Base-by-base conservation (phyloP, 2,797 vertebrate species). In the Rhinella marina region DNA sequence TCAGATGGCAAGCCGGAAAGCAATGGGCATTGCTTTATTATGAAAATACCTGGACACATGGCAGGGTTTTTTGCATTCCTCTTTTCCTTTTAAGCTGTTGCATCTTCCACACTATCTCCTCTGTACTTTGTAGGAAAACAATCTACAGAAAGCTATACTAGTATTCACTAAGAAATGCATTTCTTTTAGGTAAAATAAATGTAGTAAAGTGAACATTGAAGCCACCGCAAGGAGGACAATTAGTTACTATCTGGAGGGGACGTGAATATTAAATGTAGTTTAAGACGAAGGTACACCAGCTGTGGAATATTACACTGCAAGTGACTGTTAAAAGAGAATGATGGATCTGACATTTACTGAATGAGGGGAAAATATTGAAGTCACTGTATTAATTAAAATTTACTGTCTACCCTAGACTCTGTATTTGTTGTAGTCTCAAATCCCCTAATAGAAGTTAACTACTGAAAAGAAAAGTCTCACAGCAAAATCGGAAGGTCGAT, bases 221-320 rank as follows among this genome's bases (percentile, higher is more conserved):
- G 17, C 14, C 57, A 19, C 52, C 2, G 17, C 2, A 17, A 59
- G 41, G 85, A 82, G 86, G 52, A 41, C 27, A 52, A 86, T 29
- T 77, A 88, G 79, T 77, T 88, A 83, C 83, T 84, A 68, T 32
- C 72, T 72, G 82, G 41, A 87, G 90, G 75, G 64, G 78, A 75
- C 0, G 11, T 50, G 84, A 90, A 88, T 87, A 89, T 48, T 90
- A 90, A 88, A 12, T 1, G 0, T 59, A 52, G 90, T 85, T 91
- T 90, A 87, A 91, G 79, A 75, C 25, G 23, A 9, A 16, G 21
- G 61, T 62, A 10, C 19, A 62, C 21, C 3, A 62, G 41, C 41
- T 6, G 0, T 0, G 5, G 41, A 41, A 41, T 41, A 41, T 41
- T 41, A 41, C 41, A 41, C 41, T 41, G 3, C 41, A 41, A 41